These are phyloP conservation scores for Coregonus sp. DNA, from an alignment of 2,797 vertebrate genomes.

Conservation along the genomic window DNA sequence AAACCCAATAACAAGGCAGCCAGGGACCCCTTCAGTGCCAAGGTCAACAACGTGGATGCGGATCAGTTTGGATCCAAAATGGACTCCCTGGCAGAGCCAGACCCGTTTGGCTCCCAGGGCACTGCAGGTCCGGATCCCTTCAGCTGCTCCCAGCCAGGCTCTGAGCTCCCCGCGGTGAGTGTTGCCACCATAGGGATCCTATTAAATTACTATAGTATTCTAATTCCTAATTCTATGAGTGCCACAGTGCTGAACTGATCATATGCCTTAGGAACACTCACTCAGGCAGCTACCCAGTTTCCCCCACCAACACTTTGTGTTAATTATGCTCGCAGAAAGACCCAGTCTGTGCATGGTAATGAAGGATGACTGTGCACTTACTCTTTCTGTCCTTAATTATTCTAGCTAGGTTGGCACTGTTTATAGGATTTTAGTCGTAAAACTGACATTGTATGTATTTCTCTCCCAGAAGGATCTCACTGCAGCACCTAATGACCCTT, in stretches of 20 bases:
- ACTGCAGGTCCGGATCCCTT: slow-evolving; percentile 70
- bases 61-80: slow-evolving; percentile 64
- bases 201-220: too few relatives aligned
- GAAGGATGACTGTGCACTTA: background rate
- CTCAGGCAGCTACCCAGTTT: background rate
- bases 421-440: background rate
- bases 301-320: background rate
- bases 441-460: background rate
- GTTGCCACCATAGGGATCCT: too few relatives aligned
- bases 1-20: slow-evolving; percentile 47
- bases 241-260: background rate
- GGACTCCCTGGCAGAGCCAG: slow-evolving; percentile 50
- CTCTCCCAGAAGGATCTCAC: slow-evolving; percentile 79
- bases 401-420: background rate
- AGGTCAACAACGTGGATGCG: slow-evolving; percentile 22
- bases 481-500: slow-evolving; percentile 86
- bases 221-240: too few relatives aligned
- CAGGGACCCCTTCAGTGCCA: slow-evolving; percentile 66
- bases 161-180: slow-evolving; percentile 69
- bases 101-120: slow-evolving; percentile 73
- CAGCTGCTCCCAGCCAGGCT: slow-evolving; percentile 50
- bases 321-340: background rate
- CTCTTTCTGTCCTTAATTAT: background rate
- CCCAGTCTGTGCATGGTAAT: background rate
- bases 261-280: background rate